Conservation (phyloP, 2,113 vertebrate species). For the Sinocyclocheilus maitianheensis region DNA sequence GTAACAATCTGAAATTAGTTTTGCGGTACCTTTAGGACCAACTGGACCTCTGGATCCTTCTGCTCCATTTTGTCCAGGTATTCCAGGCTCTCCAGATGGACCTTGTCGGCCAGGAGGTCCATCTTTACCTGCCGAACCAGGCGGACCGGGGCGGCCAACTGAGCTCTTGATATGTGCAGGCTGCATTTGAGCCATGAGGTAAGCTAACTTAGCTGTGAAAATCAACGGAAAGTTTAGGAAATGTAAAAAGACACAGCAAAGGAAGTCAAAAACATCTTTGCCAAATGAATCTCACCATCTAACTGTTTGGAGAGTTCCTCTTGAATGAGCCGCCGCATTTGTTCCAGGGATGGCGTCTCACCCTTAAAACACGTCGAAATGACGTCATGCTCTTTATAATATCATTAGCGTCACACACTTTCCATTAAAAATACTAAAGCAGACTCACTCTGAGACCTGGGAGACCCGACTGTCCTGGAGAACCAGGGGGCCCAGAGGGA, state of each 20-base stretch:
- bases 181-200: conserved; percentile 90
- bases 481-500: conserved; percentile 79
- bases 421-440: neutral
- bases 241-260: neutral
- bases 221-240: neutral
- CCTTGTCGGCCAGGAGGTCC: conserved; percentile 83
- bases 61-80: conserved; percentile 85
- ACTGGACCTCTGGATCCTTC: conserved; percentile 87
- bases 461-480: conserved; percentile 87
- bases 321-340: conserved; percentile 89
- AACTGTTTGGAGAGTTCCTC: conserved; percentile 91
- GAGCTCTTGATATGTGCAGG: conserved; percentile 85
- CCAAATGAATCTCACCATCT: conserved; percentile 77
- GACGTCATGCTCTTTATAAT: neutral
- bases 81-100: conserved; percentile 85
- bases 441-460: conserved; percentile 86
- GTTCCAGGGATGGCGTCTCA: conserved; percentile 87
- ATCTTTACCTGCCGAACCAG: conserved; percentile 88
- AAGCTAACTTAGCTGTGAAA: conserved; percentile 82
- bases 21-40: conserved; percentile 87
- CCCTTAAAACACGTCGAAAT: conserved; percentile 74
- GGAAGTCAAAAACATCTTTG: neutral
- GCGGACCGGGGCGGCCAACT: conserved; percentile 88
- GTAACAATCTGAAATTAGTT: neutral
- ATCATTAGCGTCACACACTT: neutral